Evolutionary conservation across 2,888 invertebrate genomes (phyloP).

Genomic region (Tipula unca): DNA sequence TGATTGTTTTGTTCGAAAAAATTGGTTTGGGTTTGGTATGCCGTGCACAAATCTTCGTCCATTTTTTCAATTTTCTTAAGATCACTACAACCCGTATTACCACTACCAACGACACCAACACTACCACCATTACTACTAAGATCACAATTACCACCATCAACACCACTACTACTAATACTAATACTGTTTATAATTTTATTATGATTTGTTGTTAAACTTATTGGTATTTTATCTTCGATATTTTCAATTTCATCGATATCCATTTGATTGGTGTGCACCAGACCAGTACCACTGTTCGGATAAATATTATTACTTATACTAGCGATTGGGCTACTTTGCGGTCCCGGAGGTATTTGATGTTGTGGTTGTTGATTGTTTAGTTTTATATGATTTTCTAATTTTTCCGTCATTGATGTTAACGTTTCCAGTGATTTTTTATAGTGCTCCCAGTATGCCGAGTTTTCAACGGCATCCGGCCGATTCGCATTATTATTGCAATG

Average conservation of each 20-base stretch:
- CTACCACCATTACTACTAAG: background rate
- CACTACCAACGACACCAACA: background rate
- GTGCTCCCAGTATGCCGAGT: conserved; percentile 16
- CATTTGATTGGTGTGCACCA: background rate
- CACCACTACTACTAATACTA: background rate
- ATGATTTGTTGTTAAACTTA: background rate
- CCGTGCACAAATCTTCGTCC: conserved; percentile 1
- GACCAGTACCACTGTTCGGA: background rate
- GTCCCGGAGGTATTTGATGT: background rate
- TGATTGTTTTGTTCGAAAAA: conserved; percentile 28
- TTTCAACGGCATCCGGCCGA: background rate
- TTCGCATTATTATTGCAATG: conserved; percentile 23
- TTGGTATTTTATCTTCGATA: conserved; percentile 16
- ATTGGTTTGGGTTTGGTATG: background rate
- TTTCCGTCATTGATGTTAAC: conserved; percentile 25
- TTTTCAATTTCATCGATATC: conserved; percentile 16
- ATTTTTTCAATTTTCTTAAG: conserved; percentile 25
- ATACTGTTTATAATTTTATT: background rate
- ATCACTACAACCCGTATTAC: background rate
- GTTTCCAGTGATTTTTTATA: conserved; percentile 26
- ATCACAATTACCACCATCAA: background rate
- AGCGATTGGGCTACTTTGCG: background rate
- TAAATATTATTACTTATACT: background rate
- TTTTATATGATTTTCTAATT: conserved; percentile 15
- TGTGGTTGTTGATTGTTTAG: background rate